These are phyloP conservation scores for Polypedilum vanderplanki DNA, from an alignment of 1,140 invertebrate species.

Conservation along the genomic window DNA sequence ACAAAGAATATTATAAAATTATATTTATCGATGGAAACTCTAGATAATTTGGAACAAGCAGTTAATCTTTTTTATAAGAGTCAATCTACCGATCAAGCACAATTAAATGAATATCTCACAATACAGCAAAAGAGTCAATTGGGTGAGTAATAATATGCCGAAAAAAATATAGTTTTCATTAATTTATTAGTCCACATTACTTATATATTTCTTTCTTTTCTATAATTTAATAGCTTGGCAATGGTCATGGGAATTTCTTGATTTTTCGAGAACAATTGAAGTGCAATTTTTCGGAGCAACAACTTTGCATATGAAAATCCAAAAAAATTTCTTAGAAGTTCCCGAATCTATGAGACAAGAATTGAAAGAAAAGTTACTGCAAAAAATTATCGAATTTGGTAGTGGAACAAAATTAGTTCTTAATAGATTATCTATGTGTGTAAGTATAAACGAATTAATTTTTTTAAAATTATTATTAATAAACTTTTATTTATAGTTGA, in stretches of 20 bases:
- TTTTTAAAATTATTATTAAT: slow-evolving; percentile 21
- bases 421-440: slow-evolving; percentile 78
- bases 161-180: background rate
- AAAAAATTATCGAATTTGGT: slow-evolving; percentile 61
- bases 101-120: background rate
- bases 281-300: slow-evolving; percentile 89
- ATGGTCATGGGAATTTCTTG: background rate
- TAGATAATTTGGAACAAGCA: background rate
- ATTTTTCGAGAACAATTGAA: slow-evolving; percentile 58
- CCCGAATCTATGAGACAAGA: slow-evolving; percentile 65
- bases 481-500: slow-evolving; percentile 48
- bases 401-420: slow-evolving; percentile 75
- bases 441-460: slow-evolving; percentile 47
- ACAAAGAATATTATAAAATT: no score
- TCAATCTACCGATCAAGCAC: slow-evolving; percentile 11
- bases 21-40: background rate
- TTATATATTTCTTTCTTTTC: background rate
- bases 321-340: slow-evolving; percentile 78
- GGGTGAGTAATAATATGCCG: background rate
- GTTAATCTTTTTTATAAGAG: background rate
- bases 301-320: slow-evolving; percentile 78
- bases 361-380: slow-evolving; percentile 67
- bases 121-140: background rate
- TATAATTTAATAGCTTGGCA: background rate
- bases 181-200: background rate